Evolutionary conservation across 2,888 invertebrate species (phyloP), one percentile per base, ranked within the genome.

Genomic region (Hirtodrosophila duncani): DNA sequence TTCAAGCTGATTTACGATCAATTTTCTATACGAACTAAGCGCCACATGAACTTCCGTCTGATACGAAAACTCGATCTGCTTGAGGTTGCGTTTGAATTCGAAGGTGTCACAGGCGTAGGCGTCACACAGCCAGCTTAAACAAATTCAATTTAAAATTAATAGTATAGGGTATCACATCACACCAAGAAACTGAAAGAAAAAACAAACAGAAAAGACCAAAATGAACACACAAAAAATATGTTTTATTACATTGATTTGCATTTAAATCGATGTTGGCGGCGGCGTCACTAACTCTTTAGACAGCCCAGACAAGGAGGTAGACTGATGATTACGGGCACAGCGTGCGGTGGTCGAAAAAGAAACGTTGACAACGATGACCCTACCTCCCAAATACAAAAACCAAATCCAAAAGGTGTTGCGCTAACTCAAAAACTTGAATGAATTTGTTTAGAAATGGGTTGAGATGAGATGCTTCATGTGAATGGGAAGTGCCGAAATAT

Each of bases 221-320:
- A 38, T 29, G 37, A 46, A 46, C 27, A 41, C 38, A 24, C 36
- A 39, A 45, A 63, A 69, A 70, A 56, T n/a, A 75, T 75, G 77
- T 74, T 74, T 74, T 83, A 83, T 83, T 83, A 81, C 77, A 75
- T 82, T 83, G 82, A 83, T 83, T 83, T 83, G 83, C 83, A 83
- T 83, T 83, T 83, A 82, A 83, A 83, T 83, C 78, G 83, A 66
- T 77, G 68, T 77, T 63, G 56, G 46, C 21, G 51, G 50, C 56
- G 57, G 60, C 52, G 45, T 52, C 60, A 59, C 42, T 51, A 37
- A 44, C 33, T 24, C 21, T 26, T 9, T 17, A 20, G 24, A 24
- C 11, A 30, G 11, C 16, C 9, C 3, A 8, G 37, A 30, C 27
- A 24, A 51, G 49, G 64, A 33, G 41, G 52, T 41, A 44, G 60